Evolutionary conservation across 2,113 vertebrate species (phyloP), one percentile per base, ranked within the genome.

Genomic region (Phalacrocorax brasilianus): DNA sequence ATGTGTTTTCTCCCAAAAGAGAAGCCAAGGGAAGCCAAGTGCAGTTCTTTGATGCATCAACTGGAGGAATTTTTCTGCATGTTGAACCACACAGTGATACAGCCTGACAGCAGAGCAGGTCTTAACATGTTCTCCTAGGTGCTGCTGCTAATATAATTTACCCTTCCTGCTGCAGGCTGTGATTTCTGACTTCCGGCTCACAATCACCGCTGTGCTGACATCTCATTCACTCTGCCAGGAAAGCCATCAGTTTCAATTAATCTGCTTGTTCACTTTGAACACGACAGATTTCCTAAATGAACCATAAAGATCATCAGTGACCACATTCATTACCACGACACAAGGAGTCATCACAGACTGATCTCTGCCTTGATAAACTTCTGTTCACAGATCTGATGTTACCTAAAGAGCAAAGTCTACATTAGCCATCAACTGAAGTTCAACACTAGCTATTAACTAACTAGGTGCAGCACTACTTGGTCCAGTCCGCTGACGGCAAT

Each of bases 271-370:
- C 52, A 9, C 32, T 53, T 40, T 30, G 58, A 89, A 72, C 44
- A 33, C 50, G 53, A 59, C 30, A 22, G 5, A 33, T 32, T 92
- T 76, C 58, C 56, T 63, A 82, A n/a, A 58, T 21, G 59, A 92
- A 72, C 33, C 53, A 14, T 10, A 32, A 30, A 62, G 33, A 56
- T 58, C 52, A 53, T 9, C 68, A 28, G 49, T 8, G 22, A 65
- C 42, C 0, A 0, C 16, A 28, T 33, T 47, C n/a, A 44, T 71
- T 53, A 40, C 28, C 11, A 42, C 1, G 3, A 66, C 63, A 58
- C 45, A 59, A 63, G 33, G 27, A 68, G 32, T 23, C 63, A 65
- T 27, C 49, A 32, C 18, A 62, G 42, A 14, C 14, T 15, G 28
- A 32, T 11, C 44, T 80, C 40, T 49, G 40, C 65, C 38, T 70